phyloP scores from a whole-genome alignment of 2,797 vertebrate species.

The Pteropus rufus region DNA sequence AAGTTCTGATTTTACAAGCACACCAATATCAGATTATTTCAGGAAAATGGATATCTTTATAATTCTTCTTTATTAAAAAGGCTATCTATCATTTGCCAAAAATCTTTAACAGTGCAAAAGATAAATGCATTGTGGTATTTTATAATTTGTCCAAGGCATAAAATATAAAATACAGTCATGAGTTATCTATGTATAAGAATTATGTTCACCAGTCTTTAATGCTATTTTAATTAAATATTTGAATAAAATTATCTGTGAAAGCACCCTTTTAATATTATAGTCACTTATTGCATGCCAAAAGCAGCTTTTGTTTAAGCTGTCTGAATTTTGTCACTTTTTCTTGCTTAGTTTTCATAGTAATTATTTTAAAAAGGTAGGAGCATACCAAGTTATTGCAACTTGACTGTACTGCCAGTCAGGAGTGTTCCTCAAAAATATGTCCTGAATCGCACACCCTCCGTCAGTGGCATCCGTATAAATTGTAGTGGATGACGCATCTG shows the following conservation, averaged over 20 bases:
- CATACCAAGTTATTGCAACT: background rate
- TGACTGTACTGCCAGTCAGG: background rate
- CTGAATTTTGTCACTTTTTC: background rate
- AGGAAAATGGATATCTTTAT: background rate
- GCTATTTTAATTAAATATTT: background rate
- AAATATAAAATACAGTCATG: background rate
- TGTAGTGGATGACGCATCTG: background rate
- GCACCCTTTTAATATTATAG: background rate
- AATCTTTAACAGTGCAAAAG: background rate
- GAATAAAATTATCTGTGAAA: background rate
- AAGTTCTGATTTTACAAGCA: conserved; percentile 48
- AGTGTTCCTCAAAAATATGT: background rate
- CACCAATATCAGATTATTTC: background rate
- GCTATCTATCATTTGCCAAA: background rate
- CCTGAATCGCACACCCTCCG: background rate
- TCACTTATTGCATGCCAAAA: background rate
- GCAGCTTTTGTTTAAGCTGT: background rate
- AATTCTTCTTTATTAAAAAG: conserved; percentile 17
- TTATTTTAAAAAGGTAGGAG: background rate
- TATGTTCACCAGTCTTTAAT: background rate
- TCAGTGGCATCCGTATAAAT: background rate
- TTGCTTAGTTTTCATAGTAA: background rate
- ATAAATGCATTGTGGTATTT: background rate
- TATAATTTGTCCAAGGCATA: background rate
- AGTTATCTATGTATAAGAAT: background rate